Conservation (phyloP, 1,140 invertebrate genomes). For the Drosophila mojavensis region DNA sequence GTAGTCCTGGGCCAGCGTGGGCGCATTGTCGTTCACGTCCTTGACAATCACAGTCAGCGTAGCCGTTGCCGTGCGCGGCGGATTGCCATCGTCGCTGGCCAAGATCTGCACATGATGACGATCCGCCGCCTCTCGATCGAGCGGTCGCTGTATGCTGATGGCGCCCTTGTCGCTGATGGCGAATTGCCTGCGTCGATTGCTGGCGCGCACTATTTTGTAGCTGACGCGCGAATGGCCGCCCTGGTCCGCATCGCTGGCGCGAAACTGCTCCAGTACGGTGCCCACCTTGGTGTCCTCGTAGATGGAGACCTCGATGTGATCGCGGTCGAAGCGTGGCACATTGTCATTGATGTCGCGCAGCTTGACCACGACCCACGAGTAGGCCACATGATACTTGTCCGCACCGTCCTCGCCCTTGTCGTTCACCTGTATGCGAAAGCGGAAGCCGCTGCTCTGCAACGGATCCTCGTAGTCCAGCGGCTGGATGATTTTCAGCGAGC, state of each 20-base stretch:
- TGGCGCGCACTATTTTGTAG: conserved; percentile 87
- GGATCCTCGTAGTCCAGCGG: conserved; percentile 87
- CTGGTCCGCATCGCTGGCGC: conserved; percentile 87
- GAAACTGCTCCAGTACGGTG: conserved; percentile 87
- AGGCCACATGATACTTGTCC: conserved; percentile 87
- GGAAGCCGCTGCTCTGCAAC: conserved; percentile 86
- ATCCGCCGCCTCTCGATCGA: conserved; percentile 86
- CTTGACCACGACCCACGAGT: conserved; percentile 87
- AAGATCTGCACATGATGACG: conserved; percentile 87
- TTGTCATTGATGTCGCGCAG: conserved; percentile 88
- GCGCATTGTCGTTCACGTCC: conserved; percentile 89
- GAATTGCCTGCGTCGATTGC: conserved; percentile 87
- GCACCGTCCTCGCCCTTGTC: conserved; percentile 85
- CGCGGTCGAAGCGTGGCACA: conserved; percentile 86
- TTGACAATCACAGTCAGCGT: conserved; percentile 87
- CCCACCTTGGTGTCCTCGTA: conserved; percentile 87
- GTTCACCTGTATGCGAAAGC: conserved; percentile 87
- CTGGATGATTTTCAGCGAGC: conserved; percentile 88
- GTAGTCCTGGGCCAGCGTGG: conserved; percentile 86
- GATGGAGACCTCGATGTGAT: conserved; percentile 87
- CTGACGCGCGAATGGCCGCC: conserved; percentile 85
- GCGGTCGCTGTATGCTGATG: conserved; percentile 86
- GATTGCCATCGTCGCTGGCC: conserved; percentile 87
- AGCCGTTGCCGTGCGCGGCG: conserved; percentile 88
- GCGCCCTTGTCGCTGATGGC: conserved; percentile 86